Conservation (phyloP, 2,797 vertebrate genomes). For the Muraenolepis orangiensis region DNA sequence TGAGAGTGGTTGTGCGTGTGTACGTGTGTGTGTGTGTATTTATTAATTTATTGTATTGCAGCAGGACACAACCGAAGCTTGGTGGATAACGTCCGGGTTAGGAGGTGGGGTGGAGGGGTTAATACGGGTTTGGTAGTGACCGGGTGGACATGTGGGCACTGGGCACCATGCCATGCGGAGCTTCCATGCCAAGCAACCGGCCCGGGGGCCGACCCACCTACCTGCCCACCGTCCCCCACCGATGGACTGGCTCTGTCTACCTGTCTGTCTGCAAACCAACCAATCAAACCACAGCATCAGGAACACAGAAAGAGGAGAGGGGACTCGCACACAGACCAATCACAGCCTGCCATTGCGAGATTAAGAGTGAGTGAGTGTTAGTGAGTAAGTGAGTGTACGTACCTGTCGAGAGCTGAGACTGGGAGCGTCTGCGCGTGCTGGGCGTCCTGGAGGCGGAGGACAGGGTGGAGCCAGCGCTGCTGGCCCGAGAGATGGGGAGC, state of each 20-base stretch:
- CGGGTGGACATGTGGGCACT: conserved; percentile 39
- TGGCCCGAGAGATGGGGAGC: conserved; percentile 74
- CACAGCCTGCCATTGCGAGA: not conserved
- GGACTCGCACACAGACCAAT: conserved; percentile 10
- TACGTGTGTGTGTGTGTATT: too few relatives aligned
- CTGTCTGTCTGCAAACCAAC: conserved; percentile 78
- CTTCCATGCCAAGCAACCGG: conserved; percentile 69
- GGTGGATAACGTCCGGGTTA: not conserved
- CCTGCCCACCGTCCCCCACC: conserved; percentile 76
- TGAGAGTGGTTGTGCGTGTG: not conserved
- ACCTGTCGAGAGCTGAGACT: conserved; percentile 76
- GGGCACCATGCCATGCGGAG: conserved; percentile 73
- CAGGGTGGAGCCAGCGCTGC: conserved; percentile 73
- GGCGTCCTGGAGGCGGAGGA: conserved; percentile 66
- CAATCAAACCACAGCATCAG: conserved; percentile 71
- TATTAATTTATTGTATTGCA: conserved; percentile 6
- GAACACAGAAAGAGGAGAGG: conserved; percentile 43
- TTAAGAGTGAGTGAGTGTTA: conserved; percentile 7
- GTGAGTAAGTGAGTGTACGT: not conserved
- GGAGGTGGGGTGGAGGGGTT: conserved; percentile 27
- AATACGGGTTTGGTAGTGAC: conserved; percentile 16
- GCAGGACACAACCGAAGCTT: conserved; percentile 21
- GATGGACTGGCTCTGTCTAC: conserved; percentile 74
- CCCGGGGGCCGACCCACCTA: conserved; percentile 68
- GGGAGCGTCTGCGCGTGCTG: conserved; percentile 68